A percentile compares a stretch with the other conserved stretches of the same genome.
phyloP scores from a whole-genome alignment of 2,113 vertebrate species.

The Petroica traversi region DNA sequence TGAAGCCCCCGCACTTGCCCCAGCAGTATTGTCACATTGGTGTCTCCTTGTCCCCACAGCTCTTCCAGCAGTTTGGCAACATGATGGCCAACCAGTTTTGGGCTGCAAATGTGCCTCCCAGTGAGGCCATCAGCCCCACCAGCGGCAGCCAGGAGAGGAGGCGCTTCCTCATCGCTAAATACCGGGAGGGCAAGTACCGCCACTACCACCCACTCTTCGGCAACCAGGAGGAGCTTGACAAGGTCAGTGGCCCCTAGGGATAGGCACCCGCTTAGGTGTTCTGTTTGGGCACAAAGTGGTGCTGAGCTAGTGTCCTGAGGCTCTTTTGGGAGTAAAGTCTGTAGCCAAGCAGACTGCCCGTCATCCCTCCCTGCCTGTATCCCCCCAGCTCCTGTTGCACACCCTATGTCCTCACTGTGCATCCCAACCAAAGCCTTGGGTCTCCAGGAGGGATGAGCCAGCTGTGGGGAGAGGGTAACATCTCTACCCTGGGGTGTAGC shows the following conservation, averaged over 20 bases:
- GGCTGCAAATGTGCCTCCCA: conserved; percentile 93
- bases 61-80: conserved; percentile 86
- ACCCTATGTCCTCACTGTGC: not conserved
- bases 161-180: conserved; percentile 86
- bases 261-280: accelerated
- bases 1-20: not conserved
- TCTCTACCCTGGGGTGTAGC: accelerated
- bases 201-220: conserved; percentile 90
- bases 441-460: not conserved
- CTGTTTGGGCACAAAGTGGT: not conserved
- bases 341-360: not conserved
- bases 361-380: not conserved
- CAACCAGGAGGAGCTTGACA: conserved; percentile 89
- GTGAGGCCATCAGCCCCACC: conserved; percentile 79
- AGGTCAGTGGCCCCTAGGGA: conserved; percentile 66
- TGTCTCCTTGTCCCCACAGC: conserved; percentile 53
- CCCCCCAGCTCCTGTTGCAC: too few relatives aligned
- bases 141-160: conserved; percentile 81
- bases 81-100: conserved; percentile 86
- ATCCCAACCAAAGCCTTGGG: not conserved
- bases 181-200: conserved; percentile 93
- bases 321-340: not conserved
- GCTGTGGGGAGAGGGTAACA: not conserved
- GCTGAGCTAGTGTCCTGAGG: not conserved
- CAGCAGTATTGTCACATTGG: not conserved